Evolutionary conservation across 1,140 invertebrate species (phyloP), one percentile per base, ranked within the genome.

Genomic region (Heliconius nattereri): DNA sequence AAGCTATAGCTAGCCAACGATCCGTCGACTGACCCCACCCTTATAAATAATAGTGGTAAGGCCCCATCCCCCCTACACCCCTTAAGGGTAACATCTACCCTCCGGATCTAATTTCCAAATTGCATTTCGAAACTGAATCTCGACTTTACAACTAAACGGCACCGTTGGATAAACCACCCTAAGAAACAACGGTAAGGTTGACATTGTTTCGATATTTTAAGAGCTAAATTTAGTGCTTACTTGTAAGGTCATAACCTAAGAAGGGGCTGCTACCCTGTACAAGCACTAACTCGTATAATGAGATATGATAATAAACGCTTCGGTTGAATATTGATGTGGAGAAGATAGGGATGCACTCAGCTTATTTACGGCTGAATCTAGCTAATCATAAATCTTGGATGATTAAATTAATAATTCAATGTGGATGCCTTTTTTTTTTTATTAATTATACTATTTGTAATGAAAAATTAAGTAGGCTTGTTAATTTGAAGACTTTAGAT

Each of bases 261-360:
- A 92, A 93, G 92, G 91, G 90, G 91, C 85, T 83, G 80, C 84
- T 88, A 85, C 85, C 85, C 89, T 92, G 87, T 90, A 90, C 89
- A 90, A 92, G 92, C 91, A 93, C 92, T 94, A 94, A 94, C 91
- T 94, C 88, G 92, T 92, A 94, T 94, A 94, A 94, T 94, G 92
- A 94, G 92, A 94, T 94, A 94, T 94, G 92, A 94, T 94, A 94
- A 94, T 93, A 94, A 93, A 93, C 88, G 92, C 88, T 89, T 85
- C 89, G 86, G 86, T 89, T 90, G 92, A 94, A 94, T 93, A 94
- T 94, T 94, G 92, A 94, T 94, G 92, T 87, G 85, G 85, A 84
- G 86, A 91, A 92, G 89, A 91, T 90, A 87, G 87, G 86, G 90
- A 90, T 92, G 91, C 89, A 91, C 86, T 91, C 84, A 82, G 84